Base-by-base conservation (phyloP, 37 sponge, comb jelly and placozoan genomes). In the Halisarca cf. caerulea region DNA sequence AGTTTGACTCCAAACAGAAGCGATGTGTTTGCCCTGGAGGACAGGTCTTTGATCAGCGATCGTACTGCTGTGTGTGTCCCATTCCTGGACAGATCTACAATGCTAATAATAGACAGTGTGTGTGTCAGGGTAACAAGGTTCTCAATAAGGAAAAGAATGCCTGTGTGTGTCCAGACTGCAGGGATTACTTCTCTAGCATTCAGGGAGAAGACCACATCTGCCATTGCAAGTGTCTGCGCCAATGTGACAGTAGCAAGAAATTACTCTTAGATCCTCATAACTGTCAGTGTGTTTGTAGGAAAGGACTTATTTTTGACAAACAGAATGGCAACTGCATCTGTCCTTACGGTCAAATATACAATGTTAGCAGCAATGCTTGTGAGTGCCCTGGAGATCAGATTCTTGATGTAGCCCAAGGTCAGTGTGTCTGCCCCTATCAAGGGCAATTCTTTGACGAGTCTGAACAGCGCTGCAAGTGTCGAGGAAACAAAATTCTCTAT, bases 381-480 rank as follows among this genome's bases (percentile, higher is more conserved):
- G 2, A 74, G 1, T 74, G 77, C 45, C 77, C 77, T 14, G 77
- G 77, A 74, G 77, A 74, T 41, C 77, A 74, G 77, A 5, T 74
- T 1, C 42, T 40, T 41, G 77, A 74, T 37, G 38, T 24, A 24
- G 9, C 21, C n/a, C 32, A 23, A 2, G 77, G 24, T 40, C 38
- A 43, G 44, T 74, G 77, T 40, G 2, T 42, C 44, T 74, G 77
- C 25, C 77, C 77, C 0, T 40, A 39, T 3, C 21, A 23, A 36
- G 77, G 77, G 2, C 77, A 74, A 25, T 36, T 9, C 15, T 74
- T 74, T 37, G 36, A 74, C 41, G 77, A 43, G 36, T 35, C 40
- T 2, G 15, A 34, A 34, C 69, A 68, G 35, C 7, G 7, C 4
- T 74, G 77, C 25, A 17, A 21, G 9, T 74, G 77, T 74, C 43